Base-by-base conservation (phyloP, 2,797 vertebrate species). In the Otolemur crassicaudatus region DNA sequence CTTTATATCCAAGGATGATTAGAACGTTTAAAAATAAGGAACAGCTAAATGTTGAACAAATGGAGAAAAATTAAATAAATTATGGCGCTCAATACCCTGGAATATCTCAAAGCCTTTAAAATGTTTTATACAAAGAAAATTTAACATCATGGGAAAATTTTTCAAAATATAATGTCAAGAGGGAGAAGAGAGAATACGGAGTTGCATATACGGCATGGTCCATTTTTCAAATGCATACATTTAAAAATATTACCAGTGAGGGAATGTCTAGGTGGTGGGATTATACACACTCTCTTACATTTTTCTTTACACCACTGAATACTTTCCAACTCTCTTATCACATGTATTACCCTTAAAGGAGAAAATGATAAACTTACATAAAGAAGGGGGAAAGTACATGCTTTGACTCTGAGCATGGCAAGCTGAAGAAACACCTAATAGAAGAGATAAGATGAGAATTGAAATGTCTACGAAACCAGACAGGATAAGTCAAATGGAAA, bases 101-200 rank as follows among this genome's bases (percentile, higher is more conserved):
- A 83, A 67, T 73, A 87, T 22, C 46, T 75, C 5, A 29, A 88
- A 82, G n/a, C 20, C 69, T 88, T 79, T 77, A 83, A 69, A 82
- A 31, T 79, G 37, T 76, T 86, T 87, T 61, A 81, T 80, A 80
- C 80, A 79, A 94, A 83, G 56, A 86, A 93, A 49, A 92, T 84
- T 61, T 60, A 92, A 69, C 65, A 70, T 53, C 34, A 84, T 10
- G 17, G 76, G 65, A 61, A 60, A 87, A 10, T 73, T 91, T 91
- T 92, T 70, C 53, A 87, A 97, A 94, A 90, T 60, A 91, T 10
- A 90, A n/a, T 67, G 49, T 92, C 23, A 76, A 85, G 73, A 67
- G 31, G 80, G 27, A 14, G 46, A 43, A 14, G 84, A 82, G 14
- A 84, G 23, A 94, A 67, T 40, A 40, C 1, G 3, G n/a, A 83